Percentiles rank a stretch among this genome's conserved stretches.
These are phyloP conservation scores for Perdita meconis DNA, from an alignment of 2,888 invertebrate genomes.

Conservation along the genomic window DNA sequence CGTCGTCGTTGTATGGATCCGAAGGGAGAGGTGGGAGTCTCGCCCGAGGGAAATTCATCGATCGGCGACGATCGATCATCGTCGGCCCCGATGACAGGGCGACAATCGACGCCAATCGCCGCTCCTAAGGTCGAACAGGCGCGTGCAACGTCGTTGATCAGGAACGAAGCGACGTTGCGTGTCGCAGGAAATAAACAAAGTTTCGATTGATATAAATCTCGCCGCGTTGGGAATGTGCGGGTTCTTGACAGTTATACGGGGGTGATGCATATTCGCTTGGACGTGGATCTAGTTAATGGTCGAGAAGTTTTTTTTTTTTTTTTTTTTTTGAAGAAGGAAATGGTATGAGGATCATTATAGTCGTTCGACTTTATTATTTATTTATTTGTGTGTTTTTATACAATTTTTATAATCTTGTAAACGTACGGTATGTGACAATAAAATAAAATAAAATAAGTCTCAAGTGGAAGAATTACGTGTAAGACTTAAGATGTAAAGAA, in stretches of 20 bases:
- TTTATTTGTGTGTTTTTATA: no score
- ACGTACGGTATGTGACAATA: no score
- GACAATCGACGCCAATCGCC: conserved; percentile 53
- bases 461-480: no score
- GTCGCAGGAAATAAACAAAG: conserved; percentile 45
- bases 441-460: no score
- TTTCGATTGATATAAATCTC: conserved; percentile 22
- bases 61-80: conserved; percentile 53
- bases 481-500: no score
- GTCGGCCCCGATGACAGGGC: conserved; percentile 40
- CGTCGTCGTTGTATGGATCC: neutral
- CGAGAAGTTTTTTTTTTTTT: no score
- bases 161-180: conserved; percentile 15
- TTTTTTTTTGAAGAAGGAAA: no score
- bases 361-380: no score
- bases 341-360: no score
- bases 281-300: no score
- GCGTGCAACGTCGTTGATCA: conserved; percentile 13
- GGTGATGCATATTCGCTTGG: neutral
- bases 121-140: conserved; percentile 12
- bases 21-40: no score
- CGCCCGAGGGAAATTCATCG: conserved; percentile 35
- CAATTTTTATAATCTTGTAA: no score
- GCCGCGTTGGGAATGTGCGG: conserved; percentile 11
- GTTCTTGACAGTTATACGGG: neutral